Evolutionary conservation across 1,140 invertebrate species (phyloP), one percentile per base, ranked within the genome.

Genomic region (Condylostylus longicornis): DNA sequence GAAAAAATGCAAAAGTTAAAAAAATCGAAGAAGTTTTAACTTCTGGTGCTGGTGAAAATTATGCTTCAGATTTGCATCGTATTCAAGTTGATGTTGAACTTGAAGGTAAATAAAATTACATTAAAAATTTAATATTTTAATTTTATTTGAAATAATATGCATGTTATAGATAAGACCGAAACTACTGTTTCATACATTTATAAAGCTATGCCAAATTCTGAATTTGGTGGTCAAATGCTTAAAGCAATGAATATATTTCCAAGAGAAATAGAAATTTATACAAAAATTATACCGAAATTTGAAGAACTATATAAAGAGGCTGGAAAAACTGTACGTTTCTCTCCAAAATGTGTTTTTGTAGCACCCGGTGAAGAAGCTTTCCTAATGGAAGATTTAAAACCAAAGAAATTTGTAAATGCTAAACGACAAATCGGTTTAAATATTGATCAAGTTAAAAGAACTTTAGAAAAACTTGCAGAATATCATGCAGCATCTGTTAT

Each of bases 401-500:
- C 28, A 8, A 28, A 28, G 4, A 45, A 43, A 1, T 49, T 36
- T 10, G 37, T 40, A 30, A 71, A 72, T 61, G 61, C 63, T 1
- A 50, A 65, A 44, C 58, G 69, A 25, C 48, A 63, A n/a, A 37
- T 49, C 18, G 68, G 69, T 9, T 48, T 74, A 23, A 68, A 70
- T 42, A 35, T 66, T 18, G 34, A 59, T 4, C 70, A 72, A 40
- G 55, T 54, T 13, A 42, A 61, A 40, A 30, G 66, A 10, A 65
- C 67, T 5, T 40, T 73, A 14, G 47, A 54, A 9, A 63, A 66
- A 38, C 39, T 74, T 25, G 70, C 64, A 1, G 58, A 47, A 40
- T 63, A 70, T 40, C 71, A 74, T 44, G 71, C 68, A 1, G 49
- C 60, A 4, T 67, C 69, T 0, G 54, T 69, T 0, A 39, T 41